Evolutionary conservation across 2,888 invertebrate species (phyloP).

Genomic region (Acronicta aceris): DNA sequence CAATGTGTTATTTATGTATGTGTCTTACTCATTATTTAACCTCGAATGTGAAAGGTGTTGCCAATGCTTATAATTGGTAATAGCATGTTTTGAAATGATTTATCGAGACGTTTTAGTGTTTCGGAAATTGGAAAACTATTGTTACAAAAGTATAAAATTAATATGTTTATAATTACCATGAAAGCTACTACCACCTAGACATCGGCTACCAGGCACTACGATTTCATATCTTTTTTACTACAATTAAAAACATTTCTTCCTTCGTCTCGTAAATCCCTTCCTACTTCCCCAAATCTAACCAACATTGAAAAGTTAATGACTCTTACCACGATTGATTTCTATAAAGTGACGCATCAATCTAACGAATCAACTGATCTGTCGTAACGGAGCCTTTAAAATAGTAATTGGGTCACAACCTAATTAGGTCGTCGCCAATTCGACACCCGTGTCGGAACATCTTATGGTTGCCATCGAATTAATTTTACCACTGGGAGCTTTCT

Average conservation of each 20-base stretch:
- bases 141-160: not conserved
- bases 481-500: conserved; percentile 76
- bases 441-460: conserved; percentile 77
- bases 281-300: not conserved
- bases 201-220: no score
- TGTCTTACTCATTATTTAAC: conserved; percentile 28
- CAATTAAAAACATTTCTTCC: no score
- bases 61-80: conserved; percentile 42
- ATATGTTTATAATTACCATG: no score
- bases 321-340: conserved; percentile 38
- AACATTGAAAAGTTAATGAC: conserved; percentile 23
- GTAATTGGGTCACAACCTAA: conserved; percentile 86
- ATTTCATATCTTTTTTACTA: no score
- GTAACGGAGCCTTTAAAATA: conserved; percentile 71
- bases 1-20: conserved; percentile 16
- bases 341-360: conserved; percentile 65
- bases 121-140: conserved; percentile 14
- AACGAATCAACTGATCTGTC: conserved; percentile 68
- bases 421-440: conserved; percentile 74
- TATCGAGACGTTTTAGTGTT: conserved; percentile 9
- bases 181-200: no score
- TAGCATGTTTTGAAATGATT: conserved; percentile 29
- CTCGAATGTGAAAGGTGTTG: conserved; percentile 58
- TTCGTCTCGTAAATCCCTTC: no score
- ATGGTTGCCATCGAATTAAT: conserved; percentile 77